Base-by-base conservation (phyloP, 2,888 invertebrate species). In the Eupithecia vulgata region DNA sequence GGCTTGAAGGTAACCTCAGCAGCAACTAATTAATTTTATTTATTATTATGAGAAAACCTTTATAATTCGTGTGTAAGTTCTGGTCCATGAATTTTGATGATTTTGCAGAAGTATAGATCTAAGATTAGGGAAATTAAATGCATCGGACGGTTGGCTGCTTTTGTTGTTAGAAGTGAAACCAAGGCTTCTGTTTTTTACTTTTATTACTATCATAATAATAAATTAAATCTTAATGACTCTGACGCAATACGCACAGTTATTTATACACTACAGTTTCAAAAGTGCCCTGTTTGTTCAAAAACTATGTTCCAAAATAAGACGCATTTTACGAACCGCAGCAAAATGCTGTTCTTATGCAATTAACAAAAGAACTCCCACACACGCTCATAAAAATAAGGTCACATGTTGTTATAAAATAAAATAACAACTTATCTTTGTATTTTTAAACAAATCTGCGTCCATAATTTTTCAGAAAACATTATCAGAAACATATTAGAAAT, bases 51-150 rank as follows among this genome's bases (percentile, higher is more conserved):
- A 77, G 78, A 80, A 77, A 74, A 76, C 72, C 72, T 79, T 78
- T 73, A 77, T 71, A 48, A 75, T 76, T 75, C 72, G 68, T 76
- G 67, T 75, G 75, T 77, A 70, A 61, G 78, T 78, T 76, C 69
- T 74, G 78, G 71, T 78, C 78, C 76, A 80, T 81, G 80, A 81
- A 81, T 81, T 81, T 79, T 79, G 78, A 79, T 71, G 76, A 79
- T 80, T 79, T 79, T 78, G 78, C 78, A 78, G 77, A 37, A 48
- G 59, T 68, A 25, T 66, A 77, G 78, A 78, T 78, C 73, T 72
- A 42, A 76, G 76, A 80, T 78, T 74, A 78, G 48, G 67, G 66
- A 68, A 30, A 70, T 70, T 62, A 72, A 72, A 62, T 72, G 72
- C 72, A 71, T 68, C 74, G 76, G 73, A 78, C 70, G 34, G 75